Base-by-base conservation (phyloP, 2,888 invertebrate genomes). In the Lathronympha strigana region DNA sequence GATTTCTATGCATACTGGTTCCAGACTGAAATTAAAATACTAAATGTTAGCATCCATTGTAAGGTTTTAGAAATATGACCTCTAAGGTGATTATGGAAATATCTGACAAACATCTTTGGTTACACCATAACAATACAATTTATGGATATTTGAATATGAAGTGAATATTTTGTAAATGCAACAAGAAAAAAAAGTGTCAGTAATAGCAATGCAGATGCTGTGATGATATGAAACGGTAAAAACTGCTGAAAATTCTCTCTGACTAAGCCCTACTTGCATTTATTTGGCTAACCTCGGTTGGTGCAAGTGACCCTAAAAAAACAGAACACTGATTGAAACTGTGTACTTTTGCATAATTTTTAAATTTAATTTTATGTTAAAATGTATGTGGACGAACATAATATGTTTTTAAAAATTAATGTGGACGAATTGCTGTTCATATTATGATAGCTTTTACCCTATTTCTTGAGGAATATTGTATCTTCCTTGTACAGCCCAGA, bases 1-100 rank as follows among this genome's bases (percentile, higher is more conserved):
- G 15, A 19, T 25, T 15, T 45, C 19, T 31, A 57, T 21, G 13
- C 31, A 57, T 40, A 23, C 19, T 58, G 58, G 58, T 45, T 62
- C 53, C 61, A 62, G 53, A 62, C 51, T 21, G 49, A 33, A 45
- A 64, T 68, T 63, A 68, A 68, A 66, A 66, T 60, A 31, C 45
- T 61, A 64, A 68, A 69, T 71, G 72, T 73, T 73, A 75, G 68
- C 63, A 66, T 63, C 50, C 53, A 64, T 43, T 54, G 43, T 67
- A 50, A 51, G 60, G 40, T 28, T 49, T 55, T 61, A 23, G 49
- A 62, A 54, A 40, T 31, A 53, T 49, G 31, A 47, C 61, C 62
- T 57, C 33, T 60, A 47, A 25, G 51, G 21, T 60, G 15, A 67
- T 64, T 40, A 55, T 28, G n/a, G 11, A 47, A 19, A 47, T 13